A percentile compares a stretch with the other conserved stretches of the same genome.
These are phyloP conservation scores for Xylota segnis DNA, from an alignment of 2,888 invertebrate species.

Conservation along the genomic window DNA sequence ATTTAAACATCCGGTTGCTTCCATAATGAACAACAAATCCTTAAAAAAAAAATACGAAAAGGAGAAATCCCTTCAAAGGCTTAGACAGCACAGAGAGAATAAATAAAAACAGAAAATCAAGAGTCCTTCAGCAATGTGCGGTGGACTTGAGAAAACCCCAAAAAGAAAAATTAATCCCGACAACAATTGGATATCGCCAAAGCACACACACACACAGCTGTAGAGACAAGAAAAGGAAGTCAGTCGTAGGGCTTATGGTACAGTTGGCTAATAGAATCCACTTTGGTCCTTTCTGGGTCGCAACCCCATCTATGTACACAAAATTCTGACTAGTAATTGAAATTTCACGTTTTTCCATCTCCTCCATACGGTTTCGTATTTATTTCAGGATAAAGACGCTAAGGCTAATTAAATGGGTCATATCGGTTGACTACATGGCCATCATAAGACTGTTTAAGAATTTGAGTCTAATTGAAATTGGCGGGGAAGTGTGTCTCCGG, in stretches of 20 bases:
- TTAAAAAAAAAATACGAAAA: slow-evolving; percentile 2
- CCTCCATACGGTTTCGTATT: slow-evolving; percentile 37
- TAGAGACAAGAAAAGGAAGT: slow-evolving; percentile 3
- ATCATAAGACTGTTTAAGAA: slow-evolving; percentile 19
- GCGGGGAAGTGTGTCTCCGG: background rate
- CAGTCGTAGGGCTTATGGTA: slow-evolving; percentile 23
- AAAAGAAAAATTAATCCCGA: slow-evolving; percentile 38
- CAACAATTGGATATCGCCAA: slow-evolving; percentile 44
- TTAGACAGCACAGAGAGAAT: background rate
- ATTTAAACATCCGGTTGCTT: background rate
- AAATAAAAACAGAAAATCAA: background rate
- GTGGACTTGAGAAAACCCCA: slow-evolving; percentile 24
- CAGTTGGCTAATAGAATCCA: slow-evolving; percentile 41
- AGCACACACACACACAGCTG: slow-evolving; percentile 3
- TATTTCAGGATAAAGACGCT: slow-evolving; percentile 49
- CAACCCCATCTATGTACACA: slow-evolving; percentile 4
- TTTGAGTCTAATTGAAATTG: slow-evolving; percentile 20
- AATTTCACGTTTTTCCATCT: slow-evolving; percentile 40
- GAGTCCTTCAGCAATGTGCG: slow-evolving; percentile 25
- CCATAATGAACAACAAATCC: slow-evolving; percentile 33
- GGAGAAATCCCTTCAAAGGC: slow-evolving; percentile 26
- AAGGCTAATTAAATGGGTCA: slow-evolving; percentile 60
- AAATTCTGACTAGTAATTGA: slow-evolving; percentile 58
- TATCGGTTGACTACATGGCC: slow-evolving; percentile 44
- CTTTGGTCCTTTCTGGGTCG: slow-evolving; percentile 35